Conservation (phyloP, 2,113 vertebrate genomes). For the Rutilus rutilus region DNA sequence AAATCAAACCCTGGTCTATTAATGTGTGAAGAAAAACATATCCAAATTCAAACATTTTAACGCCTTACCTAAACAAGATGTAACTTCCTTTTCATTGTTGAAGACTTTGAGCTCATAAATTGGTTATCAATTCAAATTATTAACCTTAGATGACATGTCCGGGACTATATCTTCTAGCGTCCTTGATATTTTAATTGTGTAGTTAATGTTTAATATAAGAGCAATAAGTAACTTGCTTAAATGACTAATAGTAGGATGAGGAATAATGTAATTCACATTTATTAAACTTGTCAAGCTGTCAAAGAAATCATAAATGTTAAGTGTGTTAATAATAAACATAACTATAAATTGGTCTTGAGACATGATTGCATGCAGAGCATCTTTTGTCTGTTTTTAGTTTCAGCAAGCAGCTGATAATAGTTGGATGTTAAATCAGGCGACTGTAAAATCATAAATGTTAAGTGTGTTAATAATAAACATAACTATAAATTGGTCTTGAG, state of each 20-base stretch:
- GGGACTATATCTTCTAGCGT: background rate
- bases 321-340: background rate
- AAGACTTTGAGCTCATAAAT: background rate
- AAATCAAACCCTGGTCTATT: conserved; percentile 43
- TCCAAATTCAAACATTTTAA: background rate
- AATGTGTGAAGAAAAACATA: conserved; percentile 48
- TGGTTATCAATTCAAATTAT: background rate
- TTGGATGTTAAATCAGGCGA: background rate
- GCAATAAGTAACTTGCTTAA: background rate
- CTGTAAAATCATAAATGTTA: background rate
- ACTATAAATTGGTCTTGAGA: background rate
- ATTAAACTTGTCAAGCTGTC: background rate
- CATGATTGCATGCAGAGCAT: background rate
- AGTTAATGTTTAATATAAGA: background rate
- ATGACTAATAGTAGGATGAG: background rate
- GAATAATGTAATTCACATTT: background rate
- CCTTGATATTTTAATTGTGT: background rate
- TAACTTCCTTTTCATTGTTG: background rate
- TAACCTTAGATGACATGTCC: background rate
- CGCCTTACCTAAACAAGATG: background rate
- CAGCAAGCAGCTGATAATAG: background rate
- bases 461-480: background rate
- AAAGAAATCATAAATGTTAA: too few species aligned
- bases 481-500: background rate
- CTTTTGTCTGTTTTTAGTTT: background rate